Percentiles rank a stretch among this genome's conserved stretches.
Conservation (phyloP, 2,888 invertebrate genomes). For the Eretmocerus hayati region DNA sequence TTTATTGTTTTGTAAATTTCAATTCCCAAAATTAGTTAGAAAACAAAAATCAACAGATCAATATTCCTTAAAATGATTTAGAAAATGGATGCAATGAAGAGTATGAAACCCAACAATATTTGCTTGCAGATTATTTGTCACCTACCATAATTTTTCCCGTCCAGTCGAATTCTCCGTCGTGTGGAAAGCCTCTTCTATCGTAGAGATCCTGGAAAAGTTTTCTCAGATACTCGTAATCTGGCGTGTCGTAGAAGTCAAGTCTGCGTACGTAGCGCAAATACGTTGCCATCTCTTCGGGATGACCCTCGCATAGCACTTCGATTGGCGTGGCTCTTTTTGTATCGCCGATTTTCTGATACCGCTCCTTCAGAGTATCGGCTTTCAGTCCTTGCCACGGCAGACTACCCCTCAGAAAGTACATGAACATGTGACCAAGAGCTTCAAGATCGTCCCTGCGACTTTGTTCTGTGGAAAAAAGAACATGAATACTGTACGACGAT, state of each 20-base stretch:
- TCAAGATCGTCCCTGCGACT: conserved; percentile 98
- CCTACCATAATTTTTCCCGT: conserved; percentile 72
- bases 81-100: too few relatives aligned
- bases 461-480: conserved; percentile 79
- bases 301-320: conserved; percentile 80
- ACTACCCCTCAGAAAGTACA: conserved; percentile 99
- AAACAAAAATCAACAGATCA: too few relatives aligned
- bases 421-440: conserved; percentile 99
- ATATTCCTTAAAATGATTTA: too few relatives aligned
- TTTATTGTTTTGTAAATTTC: neutral
- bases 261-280: conserved; percentile 95
- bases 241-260: conserved; percentile 99
- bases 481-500: too few relatives aligned
- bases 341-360: conserved; percentile 99
- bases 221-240: conserved; percentile 97
- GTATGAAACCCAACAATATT: too few relatives aligned
- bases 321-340: conserved; percentile 98
- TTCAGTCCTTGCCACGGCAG: conserved; percentile 99
- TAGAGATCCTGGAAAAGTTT: conserved; percentile 91
- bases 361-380: conserved; percentile 97
- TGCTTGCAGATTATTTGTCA: conserved; percentile 12
- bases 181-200: conserved; percentile 77
- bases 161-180: conserved; percentile 94
- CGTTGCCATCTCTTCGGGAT: conserved; percentile 94
- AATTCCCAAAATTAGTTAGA: too few relatives aligned